These are phyloP conservation scores for Lophura nycthemera DNA, from an alignment of 2,113 vertebrate species.

Conservation along the genomic window DNA sequence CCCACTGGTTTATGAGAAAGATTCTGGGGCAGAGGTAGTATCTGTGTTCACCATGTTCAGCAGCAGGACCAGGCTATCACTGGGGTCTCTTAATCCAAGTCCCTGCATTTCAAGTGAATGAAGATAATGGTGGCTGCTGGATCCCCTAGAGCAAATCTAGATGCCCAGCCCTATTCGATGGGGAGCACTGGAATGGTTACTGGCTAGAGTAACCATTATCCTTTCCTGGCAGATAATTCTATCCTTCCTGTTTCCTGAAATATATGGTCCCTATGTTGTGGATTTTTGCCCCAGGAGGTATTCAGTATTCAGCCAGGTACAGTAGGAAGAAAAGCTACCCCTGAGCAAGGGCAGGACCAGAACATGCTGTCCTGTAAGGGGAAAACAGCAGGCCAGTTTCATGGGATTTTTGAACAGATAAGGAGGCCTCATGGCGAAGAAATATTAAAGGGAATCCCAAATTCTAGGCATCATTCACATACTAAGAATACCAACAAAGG, in stretches of 20 bases:
- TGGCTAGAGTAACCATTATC: not conserved
- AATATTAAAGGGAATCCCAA: not conserved
- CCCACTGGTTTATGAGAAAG: not conserved
- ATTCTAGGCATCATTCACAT: not conserved
- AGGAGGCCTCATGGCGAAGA: not conserved
- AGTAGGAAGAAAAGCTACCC: not conserved
- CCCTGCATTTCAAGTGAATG: not conserved
- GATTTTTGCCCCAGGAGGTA: not conserved
- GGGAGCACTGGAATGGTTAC: not conserved
- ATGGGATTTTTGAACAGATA: not conserved
- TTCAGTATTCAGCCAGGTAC: not conserved
- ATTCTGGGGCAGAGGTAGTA: not conserved
- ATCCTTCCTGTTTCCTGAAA: not conserved
- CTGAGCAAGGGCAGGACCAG: not conserved
- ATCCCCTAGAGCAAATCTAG: not conserved
- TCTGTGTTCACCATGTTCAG: rapidly evolving
- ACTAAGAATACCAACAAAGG: not conserved
- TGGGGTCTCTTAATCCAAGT: not conserved
- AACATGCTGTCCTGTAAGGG: not conserved
- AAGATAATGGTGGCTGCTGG: not conserved
- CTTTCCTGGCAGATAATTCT: not conserved
- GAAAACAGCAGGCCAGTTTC: not conserved
- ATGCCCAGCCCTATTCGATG: rapidly evolving
- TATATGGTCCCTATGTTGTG: not conserved
- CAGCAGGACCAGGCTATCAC: not conserved